Conservation (phyloP, 2,888 invertebrate genomes). For the Tinea trinotella region DNA sequence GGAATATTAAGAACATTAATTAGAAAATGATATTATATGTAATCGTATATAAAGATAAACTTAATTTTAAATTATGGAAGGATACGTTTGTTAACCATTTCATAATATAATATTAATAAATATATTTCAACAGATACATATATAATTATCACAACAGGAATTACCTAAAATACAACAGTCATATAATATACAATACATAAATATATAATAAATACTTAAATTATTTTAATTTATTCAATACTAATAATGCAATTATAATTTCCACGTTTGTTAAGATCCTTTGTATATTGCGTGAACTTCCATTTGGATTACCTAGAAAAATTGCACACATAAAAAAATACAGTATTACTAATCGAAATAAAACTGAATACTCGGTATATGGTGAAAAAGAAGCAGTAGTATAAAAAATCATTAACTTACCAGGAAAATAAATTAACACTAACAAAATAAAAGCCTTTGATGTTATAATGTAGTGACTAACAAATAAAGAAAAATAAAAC, state of each 20-base stretch:
- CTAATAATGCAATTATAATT: slow-evolving; percentile 44
- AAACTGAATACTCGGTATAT: slow-evolving; percentile 19
- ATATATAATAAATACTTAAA: slow-evolving; percentile 10
- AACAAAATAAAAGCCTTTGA: slow-evolving; percentile 46
- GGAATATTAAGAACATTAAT: neutral
- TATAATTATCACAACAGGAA: slow-evolving; percentile 64
- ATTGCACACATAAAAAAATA: slow-evolving; percentile 27
- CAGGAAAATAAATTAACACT: slow-evolving; percentile 56
- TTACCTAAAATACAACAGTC: slow-evolving; percentile 60
- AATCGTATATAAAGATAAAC: neutral
- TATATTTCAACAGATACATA: slow-evolving; percentile 32
- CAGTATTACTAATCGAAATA: neutral
- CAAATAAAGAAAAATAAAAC: slow-evolving; percentile 17
- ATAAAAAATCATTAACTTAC: slow-evolving; percentile 46
- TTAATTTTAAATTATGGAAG: slow-evolving; percentile 12
- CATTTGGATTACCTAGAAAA: slow-evolving; percentile 72
- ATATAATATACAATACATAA: neutral
- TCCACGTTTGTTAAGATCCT: slow-evolving; percentile 56
- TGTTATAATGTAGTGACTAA: slow-evolving; percentile 20
- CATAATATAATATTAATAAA: slow-evolving; percentile 5
- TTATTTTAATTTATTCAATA: slow-evolving; percentile 36
- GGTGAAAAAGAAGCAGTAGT: slow-evolving; percentile 25
- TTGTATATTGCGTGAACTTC: slow-evolving; percentile 60
- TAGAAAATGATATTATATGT: neutral
- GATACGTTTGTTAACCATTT: neutral